A percentile compares a stretch with the other conserved stretches of the same genome.
Conservation (phyloP, 2,113 vertebrate species). For the Corythaixoides concolor region DNA sequence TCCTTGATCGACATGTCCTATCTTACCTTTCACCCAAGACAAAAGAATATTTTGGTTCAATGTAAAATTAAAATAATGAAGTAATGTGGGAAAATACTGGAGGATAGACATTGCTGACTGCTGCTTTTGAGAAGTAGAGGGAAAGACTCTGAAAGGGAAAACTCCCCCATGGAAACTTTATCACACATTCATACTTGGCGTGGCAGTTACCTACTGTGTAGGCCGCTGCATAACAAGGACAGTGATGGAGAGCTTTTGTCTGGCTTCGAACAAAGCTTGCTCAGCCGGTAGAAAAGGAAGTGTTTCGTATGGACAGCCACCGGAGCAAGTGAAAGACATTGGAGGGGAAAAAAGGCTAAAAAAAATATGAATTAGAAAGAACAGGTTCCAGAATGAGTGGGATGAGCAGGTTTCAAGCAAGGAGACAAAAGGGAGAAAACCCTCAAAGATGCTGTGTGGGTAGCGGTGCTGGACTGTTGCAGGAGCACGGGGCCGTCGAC, state of each 20-base stretch:
- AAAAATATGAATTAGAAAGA: background rate
- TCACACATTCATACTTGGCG: fast-evolving
- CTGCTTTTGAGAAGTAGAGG: background rate
- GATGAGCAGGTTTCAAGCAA: background rate
- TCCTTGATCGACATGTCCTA: fast-evolving
- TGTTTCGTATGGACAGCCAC: background rate
- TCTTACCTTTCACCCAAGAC: background rate
- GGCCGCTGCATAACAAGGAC: background rate
- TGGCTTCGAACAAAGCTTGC: background rate
- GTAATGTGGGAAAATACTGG: background rate
- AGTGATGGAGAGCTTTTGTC: background rate
- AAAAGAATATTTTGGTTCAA: background rate
- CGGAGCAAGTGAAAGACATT: background rate
- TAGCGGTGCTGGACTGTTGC: fast-evolving
- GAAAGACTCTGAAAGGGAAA: background rate
- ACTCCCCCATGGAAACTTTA: background rate
- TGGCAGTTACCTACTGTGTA: background rate
- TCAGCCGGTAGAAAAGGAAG: background rate
- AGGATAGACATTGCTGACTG: fast-evolving
- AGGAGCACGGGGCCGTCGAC: background rate
- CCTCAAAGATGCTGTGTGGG: fast-evolving
- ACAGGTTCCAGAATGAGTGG: background rate
- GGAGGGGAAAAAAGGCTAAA: background rate
- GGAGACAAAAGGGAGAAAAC: background rate
- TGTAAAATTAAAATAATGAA: background rate